Base-by-base conservation (phyloP, 2,888 invertebrate species). In the Tiphia femorata region DNA sequence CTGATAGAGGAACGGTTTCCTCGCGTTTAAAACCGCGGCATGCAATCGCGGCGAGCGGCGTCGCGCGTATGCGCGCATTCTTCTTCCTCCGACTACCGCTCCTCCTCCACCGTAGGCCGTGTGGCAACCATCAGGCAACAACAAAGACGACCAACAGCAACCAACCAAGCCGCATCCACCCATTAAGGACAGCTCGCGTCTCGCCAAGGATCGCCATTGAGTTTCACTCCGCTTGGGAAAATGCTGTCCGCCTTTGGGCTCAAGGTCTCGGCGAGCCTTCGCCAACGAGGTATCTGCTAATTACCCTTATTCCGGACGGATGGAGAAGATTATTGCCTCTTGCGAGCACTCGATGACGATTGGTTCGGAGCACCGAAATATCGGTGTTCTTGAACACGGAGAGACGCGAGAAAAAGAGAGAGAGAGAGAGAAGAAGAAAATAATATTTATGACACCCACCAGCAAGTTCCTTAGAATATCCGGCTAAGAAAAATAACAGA, bases 1-100 rank as follows among this genome's bases (percentile, higher is more conserved):
- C 77, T 67, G 77, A 77, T 77, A 70, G 43, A 3, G 70, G 72
- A 69, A 65, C 64, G 29, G 66, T 73, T 76, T 69, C 73, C 73
- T 69, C 58, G 67, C 68, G 76, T 72, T 75, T 72, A 71, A n/a
- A 74, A 40, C 54, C 61, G 60, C 65, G 65, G 68, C 76, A 75
- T 75, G 76, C 71, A 72, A 74, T 63, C 29, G 16, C 16, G 29
- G 19, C 52, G 50, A 10, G 19, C 19, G 30, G 29, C 27, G 8
- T 37, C 16, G 17, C 7, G 35, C 54, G 21, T 38, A 40, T 57
- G 51, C 51, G 59, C 56, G 63, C 64, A 62, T 70, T 68, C 67
- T 67, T 73, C 56, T 62, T 64, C 4, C n/a, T n/a, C n/a, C n/a
- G n/a, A n/a, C n/a, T n/a, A n/a, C n/a, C n/a, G n/a, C n/a, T n/a